Base-by-base conservation (phyloP, 2,888 invertebrate genomes). In the Gortyna flavago region DNA sequence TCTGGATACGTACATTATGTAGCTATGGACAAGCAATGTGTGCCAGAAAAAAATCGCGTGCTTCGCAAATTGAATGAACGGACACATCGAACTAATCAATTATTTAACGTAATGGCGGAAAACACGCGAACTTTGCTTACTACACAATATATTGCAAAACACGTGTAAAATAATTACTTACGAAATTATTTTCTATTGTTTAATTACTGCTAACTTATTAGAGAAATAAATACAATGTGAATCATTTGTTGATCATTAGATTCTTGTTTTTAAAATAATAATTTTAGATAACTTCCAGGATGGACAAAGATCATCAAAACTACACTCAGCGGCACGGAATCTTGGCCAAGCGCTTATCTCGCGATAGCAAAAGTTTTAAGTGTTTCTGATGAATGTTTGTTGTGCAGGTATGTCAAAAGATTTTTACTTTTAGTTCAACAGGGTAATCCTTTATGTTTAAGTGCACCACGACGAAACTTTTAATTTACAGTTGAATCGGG, bases 11-110 rank as follows among this genome's bases (percentile, higher is more conserved):
- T n/a, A 57, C 3, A 59, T 59, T 29, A 4, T 32, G 29, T 48
- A 18, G 16, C 7, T 32, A 51, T 35, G 48, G 41, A 48, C 38
- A 21, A 66, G 44, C 61, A 51, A 35, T 57, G 57, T 74, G 16
- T 16, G 59, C 61, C 62, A 73, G 48, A n/a, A 48, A 83, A 83
- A 83, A 70, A 79, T 72, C 32, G 80, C 84, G 66, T 86, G 80
- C 35, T 72, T n/a, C 7, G 62, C 80, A 67, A 86, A 79, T 72
- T 79, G 32, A 75, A 84, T 64, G 61, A 72, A 70, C 75, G 80
- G 84, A 79, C 66, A 68, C 65, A 78, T 84, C 41, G 72, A 84
- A 70, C 13, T n/a, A 79, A 86, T 86, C 72, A 75, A 79, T 84
- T 73, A 79, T 71, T 67, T 75, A 68, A 48, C 38, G 73, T 44